phyloP scores from a whole-genome alignment of 64 coral and sea anemone species.

The Stichodactyla helianthus region DNA sequence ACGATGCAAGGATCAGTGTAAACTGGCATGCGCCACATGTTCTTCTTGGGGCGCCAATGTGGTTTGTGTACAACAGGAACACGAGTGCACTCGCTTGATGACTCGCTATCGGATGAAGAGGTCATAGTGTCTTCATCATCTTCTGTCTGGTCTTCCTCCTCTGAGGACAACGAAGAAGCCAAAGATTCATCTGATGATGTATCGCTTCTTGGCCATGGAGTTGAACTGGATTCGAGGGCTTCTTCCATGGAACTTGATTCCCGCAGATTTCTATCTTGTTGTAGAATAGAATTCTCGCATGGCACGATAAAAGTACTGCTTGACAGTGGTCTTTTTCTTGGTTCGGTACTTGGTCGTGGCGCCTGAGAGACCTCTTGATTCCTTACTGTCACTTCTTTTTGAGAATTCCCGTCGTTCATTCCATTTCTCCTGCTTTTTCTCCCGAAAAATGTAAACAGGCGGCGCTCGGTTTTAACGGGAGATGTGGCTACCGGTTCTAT shows the following conservation, averaged over 20 bases:
- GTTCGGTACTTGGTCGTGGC: background rate
- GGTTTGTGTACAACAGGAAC: background rate
- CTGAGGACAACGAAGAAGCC: background rate
- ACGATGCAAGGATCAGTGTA: background rate
- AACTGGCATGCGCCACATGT: slow-evolving; percentile 10
- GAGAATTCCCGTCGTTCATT: background rate
- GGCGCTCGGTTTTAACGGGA: background rate
- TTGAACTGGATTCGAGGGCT: background rate
- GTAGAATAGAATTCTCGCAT: no score
- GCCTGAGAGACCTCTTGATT: background rate
- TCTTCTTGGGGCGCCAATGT: background rate
- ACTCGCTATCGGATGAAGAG: no score
- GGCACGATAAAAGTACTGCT: background rate
- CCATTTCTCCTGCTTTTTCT: background rate
- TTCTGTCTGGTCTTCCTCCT: background rate
- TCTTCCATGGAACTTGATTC: background rate
- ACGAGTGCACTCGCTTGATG: background rate
- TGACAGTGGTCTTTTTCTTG: background rate
- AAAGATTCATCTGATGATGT: background rate
- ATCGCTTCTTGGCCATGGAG: background rate
- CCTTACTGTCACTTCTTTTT: background rate
- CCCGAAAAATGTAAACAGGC: background rate
- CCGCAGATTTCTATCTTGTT: background rate
- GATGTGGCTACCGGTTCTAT: background rate
- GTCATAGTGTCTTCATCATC: no score